A percentile compares a stretch with the other conserved stretches of the same genome.
These are phyloP conservation scores for Pseudochromis fuscus DNA, from an alignment of 2,797 vertebrate genomes.

Conservation along the genomic window DNA sequence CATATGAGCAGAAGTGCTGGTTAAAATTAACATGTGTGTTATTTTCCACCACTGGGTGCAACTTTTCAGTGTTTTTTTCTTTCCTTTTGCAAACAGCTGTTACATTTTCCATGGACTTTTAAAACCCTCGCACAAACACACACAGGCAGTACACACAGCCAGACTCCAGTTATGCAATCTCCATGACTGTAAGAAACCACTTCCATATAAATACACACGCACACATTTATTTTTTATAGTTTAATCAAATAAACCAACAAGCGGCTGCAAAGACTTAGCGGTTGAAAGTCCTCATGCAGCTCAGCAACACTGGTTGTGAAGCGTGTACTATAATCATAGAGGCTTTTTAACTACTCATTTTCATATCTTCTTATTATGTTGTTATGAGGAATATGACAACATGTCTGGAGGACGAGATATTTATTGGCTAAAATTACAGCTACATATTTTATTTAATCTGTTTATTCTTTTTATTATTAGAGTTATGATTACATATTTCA, in stretches of 20 bases:
- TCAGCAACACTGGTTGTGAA: slow-evolving; percentile 57
- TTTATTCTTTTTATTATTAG: slow-evolving; percentile 41
- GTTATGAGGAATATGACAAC: slow-evolving; percentile 40
- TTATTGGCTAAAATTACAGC: slow-evolving; percentile 62
- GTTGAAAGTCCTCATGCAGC: slow-evolving; percentile 35
- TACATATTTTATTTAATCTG: slow-evolving; percentile 64
- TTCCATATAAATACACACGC: slow-evolving; percentile 2
- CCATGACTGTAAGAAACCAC: slow-evolving; percentile 18
- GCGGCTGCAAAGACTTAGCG: slow-evolving; percentile 46
- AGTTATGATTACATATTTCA: slow-evolving; percentile 59
- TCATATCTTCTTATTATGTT: slow-evolving; percentile 59
- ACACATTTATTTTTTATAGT: slow-evolving; percentile 16
- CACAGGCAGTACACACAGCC: slow-evolving; percentile 2
- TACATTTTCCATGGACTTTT: slow-evolving; percentile 20
- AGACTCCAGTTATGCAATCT: slow-evolving; percentile 28
- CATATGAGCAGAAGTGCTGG: slow-evolving; percentile 2
- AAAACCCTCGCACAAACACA: not conserved
- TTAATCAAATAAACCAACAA: slow-evolving; percentile 54
- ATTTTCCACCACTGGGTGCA: slow-evolving; percentile 13
- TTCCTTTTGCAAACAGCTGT: not conserved
- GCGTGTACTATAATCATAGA: slow-evolving; percentile 47
- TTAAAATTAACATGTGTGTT: slow-evolving; percentile 2
- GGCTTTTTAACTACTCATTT: slow-evolving; percentile 56
- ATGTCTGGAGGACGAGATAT: slow-evolving; percentile 61
- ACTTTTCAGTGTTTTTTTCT: slow-evolving; percentile 30